A percentile compares a stretch with the other conserved stretches of the same genome.
Conservation (phyloP, 2,797 vertebrate genomes). For the Sebastes goodei region DNA sequence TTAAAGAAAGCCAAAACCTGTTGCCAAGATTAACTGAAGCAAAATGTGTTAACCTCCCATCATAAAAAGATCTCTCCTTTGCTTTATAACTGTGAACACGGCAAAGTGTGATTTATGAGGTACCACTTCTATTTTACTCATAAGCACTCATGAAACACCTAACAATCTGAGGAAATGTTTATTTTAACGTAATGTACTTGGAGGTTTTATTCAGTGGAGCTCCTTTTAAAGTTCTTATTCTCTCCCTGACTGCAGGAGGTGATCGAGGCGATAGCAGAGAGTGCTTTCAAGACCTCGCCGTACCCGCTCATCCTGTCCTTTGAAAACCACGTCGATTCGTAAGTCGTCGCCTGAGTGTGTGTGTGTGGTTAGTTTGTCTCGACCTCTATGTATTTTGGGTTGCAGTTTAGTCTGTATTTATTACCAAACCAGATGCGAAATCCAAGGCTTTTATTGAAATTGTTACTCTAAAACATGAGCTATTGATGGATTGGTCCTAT, state of each 20-base stretch:
- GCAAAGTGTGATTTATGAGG: not conserved
- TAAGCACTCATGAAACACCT: not conserved
- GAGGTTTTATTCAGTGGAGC: not conserved
- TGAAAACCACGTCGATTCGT: constrained; percentile 96
- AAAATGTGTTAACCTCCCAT: not conserved
- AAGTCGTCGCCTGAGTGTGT: constrained; percentile 65
- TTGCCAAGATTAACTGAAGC: not conserved
- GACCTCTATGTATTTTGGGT: not conserved
- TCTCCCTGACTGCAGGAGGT: constrained; percentile 81
- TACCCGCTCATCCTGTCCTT: constrained; percentile 93
- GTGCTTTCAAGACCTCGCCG: constrained; percentile 89
- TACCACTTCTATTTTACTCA: not conserved
- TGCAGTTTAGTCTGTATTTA: not conserved
- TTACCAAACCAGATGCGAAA: not conserved
- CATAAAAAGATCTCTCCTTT: not conserved
- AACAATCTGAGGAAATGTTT: not conserved
- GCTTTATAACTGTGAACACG: not conserved
- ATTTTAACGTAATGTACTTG: not conserved
- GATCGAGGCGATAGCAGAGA: constrained; percentile 93
- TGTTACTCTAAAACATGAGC: too few species aligned
- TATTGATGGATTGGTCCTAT: too few species aligned
- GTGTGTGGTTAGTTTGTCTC: not conserved
- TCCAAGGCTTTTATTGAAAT: not conserved
- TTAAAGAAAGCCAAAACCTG: not conserved
- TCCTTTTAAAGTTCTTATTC: not conserved